These are phyloP conservation scores for Morinoia aosen DNA, from an alignment of 2,888 invertebrate genomes.

Conservation along the genomic window DNA sequence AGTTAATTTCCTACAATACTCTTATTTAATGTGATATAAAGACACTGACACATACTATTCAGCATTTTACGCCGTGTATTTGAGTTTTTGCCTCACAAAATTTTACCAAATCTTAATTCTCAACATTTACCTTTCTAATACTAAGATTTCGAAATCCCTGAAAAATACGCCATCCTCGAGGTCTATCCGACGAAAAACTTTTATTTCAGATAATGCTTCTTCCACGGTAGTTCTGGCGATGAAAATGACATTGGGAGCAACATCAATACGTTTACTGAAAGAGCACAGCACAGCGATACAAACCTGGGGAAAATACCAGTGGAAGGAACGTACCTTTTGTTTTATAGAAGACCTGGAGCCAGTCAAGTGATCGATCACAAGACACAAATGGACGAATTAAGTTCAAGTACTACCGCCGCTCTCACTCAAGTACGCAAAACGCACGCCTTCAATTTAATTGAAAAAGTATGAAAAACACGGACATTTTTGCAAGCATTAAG, in stretches of 20 bases:
- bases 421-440: not conserved
- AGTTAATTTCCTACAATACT: no score
- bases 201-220: not conserved
- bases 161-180: not conserved
- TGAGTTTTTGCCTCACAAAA: not conserved
- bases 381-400: not conserved
- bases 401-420: not conserved
- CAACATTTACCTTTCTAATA: no score
- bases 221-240: not conserved
- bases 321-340: not conserved
- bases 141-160: not conserved
- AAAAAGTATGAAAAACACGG: not conserved
- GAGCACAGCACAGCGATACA: not conserved
- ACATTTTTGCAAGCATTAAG: not conserved
- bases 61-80: not conserved
- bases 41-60: not conserved
- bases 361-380: not conserved
- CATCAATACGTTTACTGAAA: not conserved
- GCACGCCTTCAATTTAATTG: not conserved
- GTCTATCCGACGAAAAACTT: not conserved
- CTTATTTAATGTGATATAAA: no score
- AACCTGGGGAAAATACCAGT: not conserved
- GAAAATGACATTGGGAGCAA: not conserved
- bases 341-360: not conserved
- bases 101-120: not conserved